Percentiles rank a stretch among this genome's conserved stretches.
Evolutionary conservation across 2,888 invertebrate species (phyloP).

Genomic region (Copidosoma aretas): DNA sequence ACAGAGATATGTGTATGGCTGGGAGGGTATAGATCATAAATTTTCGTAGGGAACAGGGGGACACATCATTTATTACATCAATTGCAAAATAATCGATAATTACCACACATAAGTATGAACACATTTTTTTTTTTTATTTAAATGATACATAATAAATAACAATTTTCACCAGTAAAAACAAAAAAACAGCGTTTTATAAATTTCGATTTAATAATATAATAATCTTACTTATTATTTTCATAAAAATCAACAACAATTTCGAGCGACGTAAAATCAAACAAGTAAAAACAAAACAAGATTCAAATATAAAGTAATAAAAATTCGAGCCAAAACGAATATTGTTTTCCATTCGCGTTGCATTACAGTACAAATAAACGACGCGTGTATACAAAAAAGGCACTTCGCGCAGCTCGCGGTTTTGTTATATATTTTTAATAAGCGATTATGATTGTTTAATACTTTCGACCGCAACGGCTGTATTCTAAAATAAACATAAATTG

Average conservation of each 20-base stretch:
- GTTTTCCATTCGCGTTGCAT: conserved; percentile 20
- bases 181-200: conserved; percentile 19
- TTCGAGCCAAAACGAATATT: conserved; percentile 17
- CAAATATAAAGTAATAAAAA: conserved; percentile 29
- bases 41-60: conserved; percentile 2
- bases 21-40: background rate
- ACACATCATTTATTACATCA: conserved; percentile 17
- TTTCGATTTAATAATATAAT: conserved; percentile 31
- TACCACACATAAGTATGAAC: conserved; percentile 31
- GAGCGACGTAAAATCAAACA: conserved; percentile 23
- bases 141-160: conserved; percentile 35
- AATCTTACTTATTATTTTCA: conserved; percentile 33
- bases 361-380: conserved; percentile 27
- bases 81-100: conserved; percentile 25
- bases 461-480: conserved; percentile 27
- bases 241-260: conserved; percentile 34
- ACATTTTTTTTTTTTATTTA: conserved; percentile 28
- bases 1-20: conserved; percentile 22
- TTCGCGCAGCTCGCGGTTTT: conserved; percentile 43
- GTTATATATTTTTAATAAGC: conserved; percentile 21
- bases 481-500: conserved; percentile 1
- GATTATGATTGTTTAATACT: conserved; percentile 36
- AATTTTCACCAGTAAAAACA: conserved; percentile 25
- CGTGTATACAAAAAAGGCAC: conserved; percentile 44
- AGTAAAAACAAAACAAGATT: conserved; percentile 22